phyloP scores from a whole-genome alignment of 2,888 invertebrate genomes.

The Acanthosepion lycidas region DNA sequence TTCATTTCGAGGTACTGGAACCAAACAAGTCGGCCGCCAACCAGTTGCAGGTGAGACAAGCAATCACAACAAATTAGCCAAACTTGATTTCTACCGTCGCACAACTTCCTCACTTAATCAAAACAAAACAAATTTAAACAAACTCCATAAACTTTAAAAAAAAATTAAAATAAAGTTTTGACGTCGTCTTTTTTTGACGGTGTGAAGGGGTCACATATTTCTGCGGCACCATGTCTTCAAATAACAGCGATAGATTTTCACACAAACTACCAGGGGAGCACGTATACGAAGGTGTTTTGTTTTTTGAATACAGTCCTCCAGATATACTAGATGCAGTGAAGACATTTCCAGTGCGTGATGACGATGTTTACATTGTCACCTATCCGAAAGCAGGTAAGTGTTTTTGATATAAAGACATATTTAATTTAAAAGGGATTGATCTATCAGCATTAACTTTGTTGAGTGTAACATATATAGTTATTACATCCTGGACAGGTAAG shows the following conservation, averaged over 20 bases:
- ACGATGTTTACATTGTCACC: slow-evolving; percentile 90
- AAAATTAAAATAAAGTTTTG: neutral
- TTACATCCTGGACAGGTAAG: too few relatives aligned
- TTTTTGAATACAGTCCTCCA: slow-evolving; percentile 70
- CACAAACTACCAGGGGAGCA: slow-evolving; percentile 67
- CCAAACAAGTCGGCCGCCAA: neutral
- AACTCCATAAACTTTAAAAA: neutral
- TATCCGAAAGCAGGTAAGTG: slow-evolving; percentile 89
- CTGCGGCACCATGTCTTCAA: neutral
- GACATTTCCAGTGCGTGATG: slow-evolving; percentile 82
- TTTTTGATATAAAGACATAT: too few relatives aligned
- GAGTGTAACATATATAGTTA: too few relatives aligned
- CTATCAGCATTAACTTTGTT: too few relatives aligned
- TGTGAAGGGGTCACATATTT: neutral
- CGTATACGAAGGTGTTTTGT: slow-evolving; percentile 67
- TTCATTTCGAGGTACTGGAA: neutral
- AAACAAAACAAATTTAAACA: neutral
- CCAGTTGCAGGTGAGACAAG: neutral
- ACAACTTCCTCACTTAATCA: neutral
- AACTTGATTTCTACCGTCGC: neutral
- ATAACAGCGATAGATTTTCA: slow-evolving; percentile 37
- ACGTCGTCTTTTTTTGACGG: neutral
- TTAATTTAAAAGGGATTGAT: too few relatives aligned
- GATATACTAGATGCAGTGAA: slow-evolving; percentile 66
- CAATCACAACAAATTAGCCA: neutral